Evolutionary conservation across 2,888 invertebrate genomes (phyloP).

Genomic region (Callinectes sapidus): DNA sequence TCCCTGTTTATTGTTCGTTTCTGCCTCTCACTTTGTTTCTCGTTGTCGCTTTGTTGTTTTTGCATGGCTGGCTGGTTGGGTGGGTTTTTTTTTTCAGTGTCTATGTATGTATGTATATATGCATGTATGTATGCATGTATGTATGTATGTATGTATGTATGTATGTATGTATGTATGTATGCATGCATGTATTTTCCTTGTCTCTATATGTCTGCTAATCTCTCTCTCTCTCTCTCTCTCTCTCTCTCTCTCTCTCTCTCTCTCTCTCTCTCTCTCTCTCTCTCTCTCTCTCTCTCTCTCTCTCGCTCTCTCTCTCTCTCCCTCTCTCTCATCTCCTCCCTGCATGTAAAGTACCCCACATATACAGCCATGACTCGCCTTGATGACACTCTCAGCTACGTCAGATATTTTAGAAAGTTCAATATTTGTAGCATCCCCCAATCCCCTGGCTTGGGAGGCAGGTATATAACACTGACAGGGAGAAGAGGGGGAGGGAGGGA

Average conservation of each 20-base stretch:
- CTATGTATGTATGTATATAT: neutral
- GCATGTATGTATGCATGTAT: neutral
- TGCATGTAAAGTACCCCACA: neutral
- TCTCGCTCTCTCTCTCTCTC: conserved; percentile 21
- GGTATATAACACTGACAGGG: neutral
- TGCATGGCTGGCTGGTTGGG: neutral
- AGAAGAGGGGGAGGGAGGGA: neutral
- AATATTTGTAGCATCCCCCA: neutral
- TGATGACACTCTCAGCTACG: neutral
- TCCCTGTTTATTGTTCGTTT: neutral
- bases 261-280: conserved; percentile 25
- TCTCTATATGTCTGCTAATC: neutral
- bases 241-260: conserved; percentile 11
- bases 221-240: neutral
- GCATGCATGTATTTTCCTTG: neutral
- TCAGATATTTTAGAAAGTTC: neutral
- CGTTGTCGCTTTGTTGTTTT: neutral
- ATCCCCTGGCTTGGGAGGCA: neutral
- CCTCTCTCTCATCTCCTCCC: neutral
- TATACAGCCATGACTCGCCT: neutral
- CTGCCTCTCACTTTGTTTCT: neutral
- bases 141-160: neutral
- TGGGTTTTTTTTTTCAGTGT: neutral
- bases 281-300: neutral
- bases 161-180: neutral